A percentile compares a stretch with the other conserved stretches of the same genome.
Conservation (phyloP, 2,888 invertebrate genomes). For the Netelia inedita region DNA sequence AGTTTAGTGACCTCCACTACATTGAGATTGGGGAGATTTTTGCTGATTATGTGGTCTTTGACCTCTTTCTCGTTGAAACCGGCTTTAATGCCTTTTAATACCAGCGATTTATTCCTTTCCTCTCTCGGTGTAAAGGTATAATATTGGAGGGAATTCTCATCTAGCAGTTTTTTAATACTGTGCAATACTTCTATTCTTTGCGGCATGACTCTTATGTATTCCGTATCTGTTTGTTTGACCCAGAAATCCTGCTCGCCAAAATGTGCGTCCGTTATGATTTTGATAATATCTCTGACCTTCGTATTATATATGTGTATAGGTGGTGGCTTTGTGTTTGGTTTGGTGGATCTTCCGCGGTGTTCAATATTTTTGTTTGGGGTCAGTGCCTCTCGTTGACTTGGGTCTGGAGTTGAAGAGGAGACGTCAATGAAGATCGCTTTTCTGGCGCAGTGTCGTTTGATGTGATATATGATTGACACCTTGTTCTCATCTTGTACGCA, state of each 20-base stretch:
- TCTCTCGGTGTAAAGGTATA: constrained; percentile 26
- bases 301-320: not conserved
- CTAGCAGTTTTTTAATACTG: constrained; percentile 1
- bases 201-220: not conserved
- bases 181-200: not conserved
- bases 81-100: constrained; percentile 36
- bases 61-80: constrained; percentile 2
- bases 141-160: constrained; percentile 1
- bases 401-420: too few relatives aligned
- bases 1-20: not conserved
- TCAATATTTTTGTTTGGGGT: too few relatives aligned
- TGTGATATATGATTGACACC: not conserved
- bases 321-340: not conserved
- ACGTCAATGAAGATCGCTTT: constrained; percentile 5
- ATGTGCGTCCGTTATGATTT: not conserved
- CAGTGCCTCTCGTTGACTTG: not conserved
- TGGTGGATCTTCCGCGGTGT: not conserved
- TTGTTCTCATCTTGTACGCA: constrained; percentile 7
- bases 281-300: not conserved
- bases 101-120: constrained; percentile 18
- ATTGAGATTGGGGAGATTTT: not conserved
- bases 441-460: not conserved
- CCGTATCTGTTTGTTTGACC: constrained; percentile 1
- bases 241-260: not conserved
- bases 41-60: not conserved